Evolutionary conservation across 2,113 vertebrate species (phyloP).

Genomic region (Balaenoptera acutorostrata): DNA sequence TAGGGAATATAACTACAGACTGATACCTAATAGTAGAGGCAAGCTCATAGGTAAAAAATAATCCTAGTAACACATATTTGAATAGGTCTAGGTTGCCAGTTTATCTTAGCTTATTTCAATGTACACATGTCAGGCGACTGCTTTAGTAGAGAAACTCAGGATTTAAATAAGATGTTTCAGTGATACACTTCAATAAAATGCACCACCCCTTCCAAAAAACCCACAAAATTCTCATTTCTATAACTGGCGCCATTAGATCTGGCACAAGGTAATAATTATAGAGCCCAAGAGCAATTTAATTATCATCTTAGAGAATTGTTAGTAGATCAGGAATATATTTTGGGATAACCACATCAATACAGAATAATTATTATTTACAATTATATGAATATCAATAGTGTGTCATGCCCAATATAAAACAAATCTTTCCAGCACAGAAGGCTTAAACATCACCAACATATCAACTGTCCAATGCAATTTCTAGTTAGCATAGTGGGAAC

Average conservation of each 20-base stretch:
- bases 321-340: not conserved
- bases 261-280: not conserved
- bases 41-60: not conserved
- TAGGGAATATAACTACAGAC: not conserved
- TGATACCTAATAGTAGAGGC: not conserved
- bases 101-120: not conserved
- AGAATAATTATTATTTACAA: not conserved
- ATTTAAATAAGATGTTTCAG: not conserved
- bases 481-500: not conserved
- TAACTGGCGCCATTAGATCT: not conserved
- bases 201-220: fast-evolving
- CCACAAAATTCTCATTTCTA: not conserved
- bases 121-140: not conserved
- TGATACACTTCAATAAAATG: not conserved
- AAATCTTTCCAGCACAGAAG: not conserved
- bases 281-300: not conserved
- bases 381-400: not conserved
- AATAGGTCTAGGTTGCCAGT: not conserved
- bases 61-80: not conserved
- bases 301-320: not conserved
- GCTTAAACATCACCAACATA: not conserved
- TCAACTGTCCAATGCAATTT: not conserved
- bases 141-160: not conserved
- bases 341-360: not conserved
- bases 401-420: not conserved